Percentiles rank a stretch among this genome's conserved stretches.
These are phyloP conservation scores for Chloropsis hardwickii DNA, from an alignment of 2,113 vertebrate species.

Conservation along the genomic window DNA sequence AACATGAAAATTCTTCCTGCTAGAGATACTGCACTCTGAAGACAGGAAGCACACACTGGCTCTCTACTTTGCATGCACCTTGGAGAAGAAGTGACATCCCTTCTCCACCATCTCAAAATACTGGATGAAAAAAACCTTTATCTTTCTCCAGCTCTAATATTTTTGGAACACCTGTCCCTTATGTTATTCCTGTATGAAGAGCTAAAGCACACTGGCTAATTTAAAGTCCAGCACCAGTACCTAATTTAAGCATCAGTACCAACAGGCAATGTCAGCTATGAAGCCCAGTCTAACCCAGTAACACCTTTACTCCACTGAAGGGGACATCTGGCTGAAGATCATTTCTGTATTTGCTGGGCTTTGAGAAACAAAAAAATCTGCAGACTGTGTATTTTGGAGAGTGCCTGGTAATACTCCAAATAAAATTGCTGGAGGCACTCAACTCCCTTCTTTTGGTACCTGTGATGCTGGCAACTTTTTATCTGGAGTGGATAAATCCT, in stretches of 20 bases:
- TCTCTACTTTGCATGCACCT: neutral
- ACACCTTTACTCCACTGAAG: neutral
- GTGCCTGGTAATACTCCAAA: neutral
- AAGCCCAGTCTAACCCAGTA: neutral
- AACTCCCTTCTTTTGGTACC: neutral
- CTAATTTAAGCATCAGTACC: neutral
- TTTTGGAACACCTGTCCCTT: neutral
- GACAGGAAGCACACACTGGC: neutral
- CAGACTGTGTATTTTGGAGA: neutral
- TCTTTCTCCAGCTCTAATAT: neutral
- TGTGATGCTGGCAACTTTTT: neutral
- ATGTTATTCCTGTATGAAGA: neutral
- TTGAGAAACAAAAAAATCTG: neutral
- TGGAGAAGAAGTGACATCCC: neutral
- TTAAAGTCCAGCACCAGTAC: neutral
- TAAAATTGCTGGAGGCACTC: neutral
- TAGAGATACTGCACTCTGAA: neutral
- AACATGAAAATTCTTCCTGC: neutral
- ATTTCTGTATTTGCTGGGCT: neutral
- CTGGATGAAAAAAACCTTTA: rapidly evolving
- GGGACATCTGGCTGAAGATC: neutral
- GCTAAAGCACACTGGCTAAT: neutral
- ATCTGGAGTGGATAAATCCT: neutral
- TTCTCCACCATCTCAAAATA: neutral
- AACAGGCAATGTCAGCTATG: neutral